Base-by-base conservation (phyloP, 1,140 invertebrate species). In the Drosophila bocki region DNA sequence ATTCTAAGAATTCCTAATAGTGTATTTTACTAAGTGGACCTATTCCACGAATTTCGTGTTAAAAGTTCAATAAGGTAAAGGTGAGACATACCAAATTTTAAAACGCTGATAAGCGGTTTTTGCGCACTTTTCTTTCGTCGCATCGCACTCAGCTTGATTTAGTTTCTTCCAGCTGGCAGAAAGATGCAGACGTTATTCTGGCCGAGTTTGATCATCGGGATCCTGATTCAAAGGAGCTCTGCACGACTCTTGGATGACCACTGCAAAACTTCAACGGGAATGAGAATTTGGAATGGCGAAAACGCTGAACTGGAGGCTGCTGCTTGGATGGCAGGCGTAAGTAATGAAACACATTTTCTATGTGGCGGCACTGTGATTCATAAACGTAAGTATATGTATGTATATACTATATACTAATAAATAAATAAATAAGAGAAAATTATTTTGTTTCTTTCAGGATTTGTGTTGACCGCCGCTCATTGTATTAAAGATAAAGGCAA, bases 381-480 rank as follows among this genome's bases (percentile, higher is more conserved):
- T 2, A 22, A 22, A 22, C 22, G 22, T 22, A 22, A 1, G 2
- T 22, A 22, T 22, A 22, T 22, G 2, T 22, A 22, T 22, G 2
- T 22, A 22, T 22, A 22, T 22, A 22, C 22, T 22, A 22, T 22
- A 22, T 22, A 22, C 22, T 19, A n/a, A n/a, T n/a, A n/a, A 22
- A 22, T 2, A 22, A 22, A 1, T 22, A 22, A 22, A 2, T 22
- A 22, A 22, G 1, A 22, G 22, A 22, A 22, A 22, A 22, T 22
- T 22, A 22, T 22, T 2, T 22, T 22, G 22, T n/a, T 33, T 3
- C 13, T 13, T n/a, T 37, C 15, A 65, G 63, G 41, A 1, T 58
- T 59, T 19, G 63, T 65, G 13, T 35, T 58, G 13, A 59, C 54
- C 17, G 54, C 63, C 22, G 63, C 44, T 13, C 56, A 67, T 33